Percentiles rank a stretch among this genome's conserved stretches.
Evolutionary conservation across 2,113 vertebrate species (phyloP).

Genomic region (Mastomys natalensis): DNA sequence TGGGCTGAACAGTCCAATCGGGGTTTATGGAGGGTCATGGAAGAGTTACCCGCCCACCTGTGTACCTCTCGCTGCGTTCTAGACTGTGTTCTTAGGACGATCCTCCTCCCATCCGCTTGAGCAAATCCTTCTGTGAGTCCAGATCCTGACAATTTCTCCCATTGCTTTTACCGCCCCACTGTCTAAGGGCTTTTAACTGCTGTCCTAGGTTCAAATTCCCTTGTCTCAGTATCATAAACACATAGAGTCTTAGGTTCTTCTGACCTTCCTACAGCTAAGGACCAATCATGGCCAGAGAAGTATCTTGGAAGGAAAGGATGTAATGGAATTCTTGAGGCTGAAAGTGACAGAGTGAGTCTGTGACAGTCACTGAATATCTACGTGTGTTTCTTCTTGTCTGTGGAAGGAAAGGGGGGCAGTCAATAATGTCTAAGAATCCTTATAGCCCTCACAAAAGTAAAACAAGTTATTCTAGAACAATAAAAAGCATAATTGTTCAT

Average conservation of each 20-base stretch:
- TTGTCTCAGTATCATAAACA: no score
- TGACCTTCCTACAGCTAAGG: not conserved
- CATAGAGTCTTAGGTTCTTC: not conserved
- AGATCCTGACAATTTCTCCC: not conserved
- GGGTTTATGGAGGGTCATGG: no score
- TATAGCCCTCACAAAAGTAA: not conserved
- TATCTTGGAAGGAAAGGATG: not conserved
- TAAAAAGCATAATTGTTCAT: conserved; percentile 25
- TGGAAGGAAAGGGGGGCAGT: not conserved
- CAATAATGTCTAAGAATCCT: not conserved
- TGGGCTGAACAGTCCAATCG: accelerated
- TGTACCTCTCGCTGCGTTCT: not conserved
- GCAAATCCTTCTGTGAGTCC: not conserved
- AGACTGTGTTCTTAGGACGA: not conserved
- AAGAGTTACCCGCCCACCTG: not conserved
- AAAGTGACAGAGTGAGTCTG: not conserved
- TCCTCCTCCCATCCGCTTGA: accelerated
- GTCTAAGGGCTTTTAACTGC: not conserved
- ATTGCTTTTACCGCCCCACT: no score
- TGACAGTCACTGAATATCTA: not conserved
- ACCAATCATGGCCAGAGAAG: not conserved
- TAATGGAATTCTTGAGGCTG: not conserved
- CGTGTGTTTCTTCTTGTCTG: not conserved
- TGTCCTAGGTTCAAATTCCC: not conserved
- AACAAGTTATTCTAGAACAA: conserved; percentile 10